Percentiles rank a stretch among this genome's conserved stretches.
These are phyloP conservation scores for Cotesia vestalis DNA, from an alignment of 1,140 invertebrate species.

Conservation along the genomic window DNA sequence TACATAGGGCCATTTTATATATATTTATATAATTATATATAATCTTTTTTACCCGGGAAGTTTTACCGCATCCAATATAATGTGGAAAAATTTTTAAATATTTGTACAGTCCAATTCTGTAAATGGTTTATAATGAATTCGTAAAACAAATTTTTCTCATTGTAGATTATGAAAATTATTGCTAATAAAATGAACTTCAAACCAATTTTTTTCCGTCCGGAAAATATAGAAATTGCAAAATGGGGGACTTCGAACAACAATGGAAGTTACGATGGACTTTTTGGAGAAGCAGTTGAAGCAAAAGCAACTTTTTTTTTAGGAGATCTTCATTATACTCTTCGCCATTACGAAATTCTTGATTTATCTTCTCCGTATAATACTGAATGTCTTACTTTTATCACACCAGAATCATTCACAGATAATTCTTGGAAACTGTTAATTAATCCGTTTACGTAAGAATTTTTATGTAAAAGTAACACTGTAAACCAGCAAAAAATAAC, in stretches of 20 bases:
- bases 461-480: too few relatives aligned
- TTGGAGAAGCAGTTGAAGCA: constrained; percentile 75
- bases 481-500: too few relatives aligned
- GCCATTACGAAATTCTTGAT: constrained; percentile 75
- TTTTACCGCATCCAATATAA: too few relatives aligned
- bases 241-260: constrained; percentile 73
- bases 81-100: too few relatives aligned
- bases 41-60: too few relatives aligned
- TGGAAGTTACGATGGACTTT: constrained; percentile 73
- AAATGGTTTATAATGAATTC: neutral
- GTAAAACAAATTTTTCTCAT: constrained; percentile 32
- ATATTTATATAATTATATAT: too few relatives aligned
- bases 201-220: constrained; percentile 71
- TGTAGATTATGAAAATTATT: constrained; percentile 74
- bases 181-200: constrained; percentile 76
- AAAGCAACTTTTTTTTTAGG: constrained; percentile 79
- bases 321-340: constrained; percentile 77
- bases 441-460: constrained; percentile 75
- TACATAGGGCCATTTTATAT: too few relatives aligned
- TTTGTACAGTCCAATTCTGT: too few relatives aligned
- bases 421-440: constrained; percentile 86
- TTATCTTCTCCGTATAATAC: constrained; percentile 81
- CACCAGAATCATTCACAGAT: constrained; percentile 79
- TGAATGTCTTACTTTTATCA: constrained; percentile 84
- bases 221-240: constrained; percentile 67